phyloP scores from a whole-genome alignment of 1,140 invertebrate genomes.

The Battus philenor region DNA sequence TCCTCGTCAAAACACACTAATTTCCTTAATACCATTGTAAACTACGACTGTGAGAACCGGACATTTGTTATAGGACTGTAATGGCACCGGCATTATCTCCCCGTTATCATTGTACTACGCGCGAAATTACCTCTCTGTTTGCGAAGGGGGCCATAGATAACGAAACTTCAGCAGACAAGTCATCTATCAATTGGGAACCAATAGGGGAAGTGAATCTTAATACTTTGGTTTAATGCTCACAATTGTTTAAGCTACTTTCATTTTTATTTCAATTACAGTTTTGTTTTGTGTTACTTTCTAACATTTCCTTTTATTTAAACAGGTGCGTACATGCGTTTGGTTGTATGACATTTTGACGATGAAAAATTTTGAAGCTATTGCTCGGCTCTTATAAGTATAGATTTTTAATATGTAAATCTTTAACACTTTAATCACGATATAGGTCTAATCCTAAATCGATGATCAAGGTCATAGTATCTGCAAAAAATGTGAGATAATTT shows the following conservation, averaged over 20 bases:
- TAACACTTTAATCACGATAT: no score
- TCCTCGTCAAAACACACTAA: no score
- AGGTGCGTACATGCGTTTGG: constrained; percentile 1
- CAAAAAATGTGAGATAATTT: no score
- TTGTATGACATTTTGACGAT: background rate
- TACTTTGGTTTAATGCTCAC: background rate
- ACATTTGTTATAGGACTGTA: background rate
- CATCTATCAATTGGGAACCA: no score
- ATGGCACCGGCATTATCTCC: constrained; percentile 1
- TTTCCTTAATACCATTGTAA: no score
- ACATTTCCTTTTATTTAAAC: constrained; percentile 6
- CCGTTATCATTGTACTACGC: constrained; percentile 3
- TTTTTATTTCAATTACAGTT: background rate
- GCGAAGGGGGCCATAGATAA: background rate
- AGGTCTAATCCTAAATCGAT: no score
- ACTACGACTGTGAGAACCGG: constrained; percentile 1
- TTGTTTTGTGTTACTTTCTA: constrained; percentile 2
- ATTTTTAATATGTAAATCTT: no score
- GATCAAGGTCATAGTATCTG: no score
- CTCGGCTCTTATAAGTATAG: no score
- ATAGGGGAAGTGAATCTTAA: background rate
- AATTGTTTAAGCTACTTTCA: background rate
- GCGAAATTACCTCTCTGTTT: constrained; percentile 12
- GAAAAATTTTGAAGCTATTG: no score
- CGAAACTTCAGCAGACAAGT: background rate